phyloP scores from a whole-genome alignment of 2,888 invertebrate genomes.

The Branchellion lobata region DNA sequence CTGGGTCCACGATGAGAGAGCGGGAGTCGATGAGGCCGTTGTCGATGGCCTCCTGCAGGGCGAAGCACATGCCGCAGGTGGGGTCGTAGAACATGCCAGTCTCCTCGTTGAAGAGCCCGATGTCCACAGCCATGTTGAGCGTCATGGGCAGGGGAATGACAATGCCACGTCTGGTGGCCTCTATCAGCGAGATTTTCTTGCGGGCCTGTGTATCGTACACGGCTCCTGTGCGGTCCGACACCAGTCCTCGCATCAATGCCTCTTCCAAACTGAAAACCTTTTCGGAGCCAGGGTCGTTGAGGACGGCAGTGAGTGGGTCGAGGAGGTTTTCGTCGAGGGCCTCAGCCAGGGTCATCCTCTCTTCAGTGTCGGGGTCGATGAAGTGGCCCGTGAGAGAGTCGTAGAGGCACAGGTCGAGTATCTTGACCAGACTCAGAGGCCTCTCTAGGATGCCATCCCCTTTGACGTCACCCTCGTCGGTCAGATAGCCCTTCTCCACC shows the following conservation, averaged over 20 bases:
- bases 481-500: constrained; percentile 47
- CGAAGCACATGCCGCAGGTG: constrained; percentile 50
- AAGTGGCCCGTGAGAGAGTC: constrained; percentile 71
- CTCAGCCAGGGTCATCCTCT: constrained; percentile 70
- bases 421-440: constrained; percentile 49
- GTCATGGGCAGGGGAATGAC: constrained; percentile 53
- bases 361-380: constrained; percentile 78
- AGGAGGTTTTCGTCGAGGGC: constrained; percentile 51
- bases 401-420: constrained; percentile 77
- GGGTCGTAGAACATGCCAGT: constrained; percentile 53
- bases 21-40: constrained; percentile 52
- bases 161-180: constrained; percentile 70
- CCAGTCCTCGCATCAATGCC: constrained; percentile 67
- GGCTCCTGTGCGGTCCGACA: constrained; percentile 73
- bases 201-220: constrained; percentile 55
- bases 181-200: constrained; percentile 75
- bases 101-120: constrained; percentile 53
- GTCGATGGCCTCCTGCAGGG: constrained; percentile 52
- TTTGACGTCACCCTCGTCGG: constrained; percentile 26
- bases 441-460: constrained; percentile 30
- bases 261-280: constrained; percentile 52
- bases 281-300: constrained; percentile 52
- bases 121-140: constrained; percentile 52
- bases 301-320: constrained; percentile 51
- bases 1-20: constrained; percentile 53